These are phyloP conservation scores for Drusus annulatus DNA, from an alignment of 1,140 invertebrate genomes.

Conservation along the genomic window DNA sequence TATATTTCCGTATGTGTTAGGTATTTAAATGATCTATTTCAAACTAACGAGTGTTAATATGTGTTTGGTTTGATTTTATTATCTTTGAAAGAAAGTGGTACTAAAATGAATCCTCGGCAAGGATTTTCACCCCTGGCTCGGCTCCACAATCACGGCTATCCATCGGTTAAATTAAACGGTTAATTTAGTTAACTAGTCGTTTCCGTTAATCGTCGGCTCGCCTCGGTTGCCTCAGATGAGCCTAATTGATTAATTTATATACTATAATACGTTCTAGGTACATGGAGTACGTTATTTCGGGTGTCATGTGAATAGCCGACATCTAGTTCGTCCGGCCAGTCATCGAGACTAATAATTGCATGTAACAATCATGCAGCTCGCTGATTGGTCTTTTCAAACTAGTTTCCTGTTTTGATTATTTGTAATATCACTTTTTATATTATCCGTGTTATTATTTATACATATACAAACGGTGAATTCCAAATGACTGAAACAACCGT, in stretches of 20 bases:
- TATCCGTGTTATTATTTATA: too few relatives aligned
- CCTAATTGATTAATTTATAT: constrained; percentile 59
- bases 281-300: constrained; percentile 22
- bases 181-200: constrained; percentile 74
- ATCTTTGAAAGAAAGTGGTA: too few relatives aligned
- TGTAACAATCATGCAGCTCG: constrained; percentile 67
- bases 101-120: too few relatives aligned
- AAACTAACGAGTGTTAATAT: too few relatives aligned
- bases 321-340: constrained; percentile 1
- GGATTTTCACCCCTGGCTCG: constrained; percentile 16
- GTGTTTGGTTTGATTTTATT: too few relatives aligned
- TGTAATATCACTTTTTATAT: too few relatives aligned
- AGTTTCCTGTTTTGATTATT: too few relatives aligned
- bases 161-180: constrained; percentile 72
- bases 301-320: constrained; percentile 40
- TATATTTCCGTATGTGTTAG: too few relatives aligned
- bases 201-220: constrained; percentile 72
- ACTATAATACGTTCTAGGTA: constrained; percentile 29
- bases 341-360: constrained; percentile 60
- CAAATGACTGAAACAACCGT: too few relatives aligned
- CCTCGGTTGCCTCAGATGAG: constrained; percentile 62
- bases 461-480: too few relatives aligned
- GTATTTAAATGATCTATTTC: too few relatives aligned
- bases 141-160: constrained; percentile 70
- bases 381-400: constrained; percentile 57